Percentiles rank a stretch among this genome's conserved stretches.
Evolutionary conservation across 2,888 invertebrate species (phyloP).

Genomic region (Gisinianus flammeolus): DNA sequence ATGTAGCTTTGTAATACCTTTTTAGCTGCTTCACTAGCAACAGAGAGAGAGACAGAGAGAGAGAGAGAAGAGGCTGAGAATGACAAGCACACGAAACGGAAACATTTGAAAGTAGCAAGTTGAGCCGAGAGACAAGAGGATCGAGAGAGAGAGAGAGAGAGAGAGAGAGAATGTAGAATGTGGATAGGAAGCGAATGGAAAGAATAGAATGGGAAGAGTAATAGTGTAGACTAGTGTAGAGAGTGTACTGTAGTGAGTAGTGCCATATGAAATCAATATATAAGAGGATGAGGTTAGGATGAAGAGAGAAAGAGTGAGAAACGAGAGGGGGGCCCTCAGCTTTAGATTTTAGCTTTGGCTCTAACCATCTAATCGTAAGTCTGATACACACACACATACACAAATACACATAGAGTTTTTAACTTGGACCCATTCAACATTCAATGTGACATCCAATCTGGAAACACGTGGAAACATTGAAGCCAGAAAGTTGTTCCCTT

Average conservation of each 20-base stretch:
- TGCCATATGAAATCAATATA: slow-evolving; percentile 33
- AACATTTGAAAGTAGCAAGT: slow-evolving; percentile 22
- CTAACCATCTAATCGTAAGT: background rate
- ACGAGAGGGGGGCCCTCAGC: slow-evolving; percentile 20
- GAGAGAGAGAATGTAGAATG: background rate
- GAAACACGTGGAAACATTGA: slow-evolving; percentile 22
- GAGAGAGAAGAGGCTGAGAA: background rate
- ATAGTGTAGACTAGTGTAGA: background rate
- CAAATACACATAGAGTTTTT: too few species aligned
- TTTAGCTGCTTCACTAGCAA: background rate
- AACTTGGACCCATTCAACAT: slow-evolving; percentile 22
- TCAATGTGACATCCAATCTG: slow-evolving; percentile 28
- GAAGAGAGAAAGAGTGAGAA: slow-evolving; percentile 20
- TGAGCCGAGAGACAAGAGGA: slow-evolving; percentile 7
- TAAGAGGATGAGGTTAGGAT: slow-evolving; percentile 26
- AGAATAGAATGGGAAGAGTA: background rate
- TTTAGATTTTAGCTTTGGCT: background rate
- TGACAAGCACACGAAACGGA: slow-evolving; percentile 5
- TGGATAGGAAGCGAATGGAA: background rate
- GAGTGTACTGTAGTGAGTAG: background rate
- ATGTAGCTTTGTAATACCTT: slow-evolving; percentile 13
- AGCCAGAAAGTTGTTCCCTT: slow-evolving; percentile 18
- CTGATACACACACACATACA: slow-evolving; percentile 2
- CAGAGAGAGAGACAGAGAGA: background rate
- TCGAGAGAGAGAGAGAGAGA: background rate